Evolutionary conservation across 2,797 vertebrate species (phyloP).

Genomic region (Sitta carolinensis): DNA sequence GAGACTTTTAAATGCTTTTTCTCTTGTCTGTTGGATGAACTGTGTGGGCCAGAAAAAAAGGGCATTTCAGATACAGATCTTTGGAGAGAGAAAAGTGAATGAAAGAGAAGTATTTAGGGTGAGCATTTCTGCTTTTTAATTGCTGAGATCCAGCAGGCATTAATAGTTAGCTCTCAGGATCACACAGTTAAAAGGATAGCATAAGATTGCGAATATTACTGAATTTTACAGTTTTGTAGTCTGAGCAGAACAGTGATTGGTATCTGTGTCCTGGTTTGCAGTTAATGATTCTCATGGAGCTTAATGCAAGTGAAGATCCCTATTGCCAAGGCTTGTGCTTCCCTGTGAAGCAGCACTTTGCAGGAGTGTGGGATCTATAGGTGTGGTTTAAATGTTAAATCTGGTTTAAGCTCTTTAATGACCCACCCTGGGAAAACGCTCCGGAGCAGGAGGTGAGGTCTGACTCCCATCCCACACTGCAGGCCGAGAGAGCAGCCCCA

Average conservation of each 20-base stretch:
- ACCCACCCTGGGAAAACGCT: neutral
- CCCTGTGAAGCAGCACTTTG: neutral
- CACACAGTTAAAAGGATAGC: neutral
- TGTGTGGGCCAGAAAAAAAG: neutral
- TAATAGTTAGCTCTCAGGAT: neutral
- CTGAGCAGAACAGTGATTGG: neutral
- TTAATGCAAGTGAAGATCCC: neutral
- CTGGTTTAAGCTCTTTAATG: neutral
- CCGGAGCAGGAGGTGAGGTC: neutral
- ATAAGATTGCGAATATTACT: neutral
- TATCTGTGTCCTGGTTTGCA: neutral
- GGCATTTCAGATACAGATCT: neutral
- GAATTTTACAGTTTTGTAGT: neutral
- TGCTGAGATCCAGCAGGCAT: neutral
- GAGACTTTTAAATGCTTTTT: conserved; percentile 4
- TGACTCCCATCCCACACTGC: neutral
- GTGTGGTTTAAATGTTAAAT: neutral
- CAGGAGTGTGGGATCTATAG: accelerated
- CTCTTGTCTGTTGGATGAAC: neutral
- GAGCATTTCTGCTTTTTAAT: neutral
- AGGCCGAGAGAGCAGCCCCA: accelerated
- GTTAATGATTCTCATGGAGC: neutral
- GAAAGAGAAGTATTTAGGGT: neutral
- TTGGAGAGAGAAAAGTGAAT: neutral
- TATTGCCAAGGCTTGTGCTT: neutral